Percentiles rank a stretch among this genome's conserved stretches.
phyloP scores from a whole-genome alignment of 2,888 invertebrate species.

The Hydrotaea diabolus region DNA sequence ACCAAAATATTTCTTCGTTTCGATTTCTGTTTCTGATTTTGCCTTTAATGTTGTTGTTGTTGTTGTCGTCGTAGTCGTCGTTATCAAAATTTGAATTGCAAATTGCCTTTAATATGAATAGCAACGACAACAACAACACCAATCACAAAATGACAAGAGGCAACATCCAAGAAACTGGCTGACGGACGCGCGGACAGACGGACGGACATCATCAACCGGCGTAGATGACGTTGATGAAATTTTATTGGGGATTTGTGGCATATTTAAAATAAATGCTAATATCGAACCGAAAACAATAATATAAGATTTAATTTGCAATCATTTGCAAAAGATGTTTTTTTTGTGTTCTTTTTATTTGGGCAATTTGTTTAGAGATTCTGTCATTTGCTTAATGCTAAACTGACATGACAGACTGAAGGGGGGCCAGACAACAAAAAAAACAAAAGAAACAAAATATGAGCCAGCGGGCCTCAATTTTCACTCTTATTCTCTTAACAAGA shows the following conservation, averaged over 20 bases:
- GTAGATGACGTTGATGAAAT: slow-evolving; percentile 42
- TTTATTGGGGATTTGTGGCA: slow-evolving; percentile 56
- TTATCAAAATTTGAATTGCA: slow-evolving; percentile 66
- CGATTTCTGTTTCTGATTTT: slow-evolving; percentile 3
- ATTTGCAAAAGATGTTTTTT: slow-evolving; percentile 36
- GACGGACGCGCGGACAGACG: neutral
- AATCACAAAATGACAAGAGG: slow-evolving; percentile 23
- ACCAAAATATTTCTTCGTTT: slow-evolving; percentile 27
- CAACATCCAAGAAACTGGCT: too few relatives aligned
- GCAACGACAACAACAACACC: slow-evolving; percentile 28
- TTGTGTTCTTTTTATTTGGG: neutral
- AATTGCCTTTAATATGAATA: slow-evolving; percentile 58
- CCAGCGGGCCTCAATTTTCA: too few relatives aligned
- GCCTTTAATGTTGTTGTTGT: neutral
- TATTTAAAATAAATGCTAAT: slow-evolving; percentile 52
- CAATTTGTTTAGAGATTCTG: slow-evolving; percentile 31
- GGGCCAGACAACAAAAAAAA: too few relatives aligned
- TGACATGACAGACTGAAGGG: neutral
- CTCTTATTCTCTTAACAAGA: too few relatives aligned
- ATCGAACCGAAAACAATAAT: slow-evolving; percentile 29
- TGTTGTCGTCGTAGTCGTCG: slow-evolving; percentile 16
- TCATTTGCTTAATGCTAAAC: neutral
- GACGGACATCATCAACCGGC: slow-evolving; percentile 6
- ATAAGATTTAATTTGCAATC: slow-evolving; percentile 49
- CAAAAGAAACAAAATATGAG: too few relatives aligned